Base-by-base conservation (phyloP, 2,797 vertebrate species). In the Diceros bicornis region DNA sequence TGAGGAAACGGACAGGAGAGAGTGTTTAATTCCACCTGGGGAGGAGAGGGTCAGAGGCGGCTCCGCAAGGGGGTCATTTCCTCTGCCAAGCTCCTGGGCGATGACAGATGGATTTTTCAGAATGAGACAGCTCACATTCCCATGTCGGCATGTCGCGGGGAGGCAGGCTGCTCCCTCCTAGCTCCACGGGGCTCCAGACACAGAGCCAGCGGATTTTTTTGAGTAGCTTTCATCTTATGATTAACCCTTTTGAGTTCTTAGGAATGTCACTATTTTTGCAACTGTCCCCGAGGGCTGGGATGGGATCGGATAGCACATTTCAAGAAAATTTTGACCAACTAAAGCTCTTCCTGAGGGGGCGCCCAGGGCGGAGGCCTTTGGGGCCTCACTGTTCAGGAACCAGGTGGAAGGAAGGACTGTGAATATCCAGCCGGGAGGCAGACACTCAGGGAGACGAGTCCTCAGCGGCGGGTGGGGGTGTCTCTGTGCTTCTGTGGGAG, bases 381-480 rank as follows among this genome's bases (percentile, higher is more conserved):
- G 66, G 71, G 23, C 29, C 14, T 41, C 14, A 12, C 0, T 1
- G 18, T 16, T 25, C 20, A 0, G 57, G 66, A 37, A 74, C 34
- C 57, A 2, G 59, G 7, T 2, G 23, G 68, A 47, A 47, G 47
- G 47, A 57, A 78, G 47, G 47, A 21, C 44, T 8, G 25, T 0
- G 17, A 18, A 7, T 5, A 9, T 1, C 11, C 20, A 77, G 74
- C 37, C 47, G n/a, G 61, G 21, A 85, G 84, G 68, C 29, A 14
- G 41, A 47, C 10, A 14, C 12, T 34, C 34, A 4, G 17, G n/a
- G 64, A 57, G 25, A 47, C 2, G 10, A 11, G 11, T 61, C 64
- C 47, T 3, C 2, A 0, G n/a, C 0, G 2, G 23, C 0, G 1
- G 61, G 55, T 7, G 25, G 71, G 29, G 21, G 11, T 13, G 2